Evolutionary conservation across 2,888 invertebrate genomes (phyloP), one percentile per base, ranked within the genome.

Genomic region (Cacoxenus indagator): DNA sequence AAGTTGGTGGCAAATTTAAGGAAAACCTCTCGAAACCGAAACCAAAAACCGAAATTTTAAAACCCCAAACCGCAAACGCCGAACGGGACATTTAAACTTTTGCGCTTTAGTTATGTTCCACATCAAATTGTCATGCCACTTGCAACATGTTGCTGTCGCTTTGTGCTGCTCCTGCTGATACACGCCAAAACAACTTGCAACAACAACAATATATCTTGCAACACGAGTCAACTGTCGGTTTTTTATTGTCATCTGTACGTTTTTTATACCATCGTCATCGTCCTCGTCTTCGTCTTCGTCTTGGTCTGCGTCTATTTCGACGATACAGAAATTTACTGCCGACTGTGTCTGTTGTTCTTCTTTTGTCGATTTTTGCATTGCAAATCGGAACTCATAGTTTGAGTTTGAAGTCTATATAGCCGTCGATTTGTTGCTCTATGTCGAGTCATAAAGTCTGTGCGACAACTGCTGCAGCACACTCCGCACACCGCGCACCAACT

Each of bases 211-310:
- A 81, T 81, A 82, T 81, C 82, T 81, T 81, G 81, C 81, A 82
- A 81, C 81, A 81, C 82, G 82, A 81, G 81, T 81, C 81, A 81
- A 82, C 81, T 81, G 81, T 81, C 81, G 82, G 77, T 82, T 81
- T 62, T 81, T 82, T 82, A 82, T 82, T 81, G 81, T 81, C 81
- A 82, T 81, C 81, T 81, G 79, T 76, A 67, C 65, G 46, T 67
- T 67, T 57, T 17, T 43, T 57, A 55, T 43, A n/a, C n/a, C n/a
- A n/a, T 46, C 37, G n/a, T 26, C 31, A 31, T 29, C 17, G 19
- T 19, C 48, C 17, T 48, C 48, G 17, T 19, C 48, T 8, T 19
- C 48, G 48, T 48, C 48, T 17, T 19, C 48, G n/a, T 48, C 48
- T 5, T 31, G 6, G 6, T 31, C 48, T 2, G 8, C 19, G 19